Evolutionary conservation across 2,888 invertebrate genomes (phyloP), one percentile per base, ranked within the genome.

Genomic region (Scelioninae gen. 2): DNA sequence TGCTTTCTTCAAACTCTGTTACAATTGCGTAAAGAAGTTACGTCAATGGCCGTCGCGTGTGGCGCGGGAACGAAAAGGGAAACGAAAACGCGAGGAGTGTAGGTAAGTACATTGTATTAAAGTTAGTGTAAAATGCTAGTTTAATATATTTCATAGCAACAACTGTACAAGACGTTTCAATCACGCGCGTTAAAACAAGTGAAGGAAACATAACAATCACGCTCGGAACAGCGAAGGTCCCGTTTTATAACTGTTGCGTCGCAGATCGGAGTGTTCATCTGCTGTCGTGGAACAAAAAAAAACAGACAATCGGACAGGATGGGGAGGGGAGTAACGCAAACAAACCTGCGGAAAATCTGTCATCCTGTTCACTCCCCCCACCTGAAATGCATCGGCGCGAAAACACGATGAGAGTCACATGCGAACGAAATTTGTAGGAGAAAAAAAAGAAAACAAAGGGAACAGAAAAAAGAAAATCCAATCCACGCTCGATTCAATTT

Each of bases 81-180:
- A 31, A 2, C 31, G 22, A 18, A 57, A 7, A 15, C 13, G 25
- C 7, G 10, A 31, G 57, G 33, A 25, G 2, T 15, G 11, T 22
- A 63, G 70, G 70, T 70, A 63, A 70, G 70, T 70, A 70, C 55
- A 57, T 48, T 31, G 22, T 41, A 70, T 46, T 35, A 53, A 55
- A 55, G 46, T 74, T 80, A 80, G 82, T 85, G 83, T 85, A 85
- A 85, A 85, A 85, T 85, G 85, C 85, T 85, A 84, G 85, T 84
- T 82, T 83, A 78, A 83, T 84, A 84, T 85, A 85, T 85, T 73
- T 85, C 83, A 83, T 85, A 85, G 85, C 85, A 85, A 85, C 85
- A 85, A 85, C 84, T 85, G 85, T 85, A 85, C 85, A 85, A 82
- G 61, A 63, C 45, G 82, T 81, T 84, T 78, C 83, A 81, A 80